Base-by-base conservation (phyloP, 1,140 invertebrate species). In the Lordiphosa collinella region DNA sequence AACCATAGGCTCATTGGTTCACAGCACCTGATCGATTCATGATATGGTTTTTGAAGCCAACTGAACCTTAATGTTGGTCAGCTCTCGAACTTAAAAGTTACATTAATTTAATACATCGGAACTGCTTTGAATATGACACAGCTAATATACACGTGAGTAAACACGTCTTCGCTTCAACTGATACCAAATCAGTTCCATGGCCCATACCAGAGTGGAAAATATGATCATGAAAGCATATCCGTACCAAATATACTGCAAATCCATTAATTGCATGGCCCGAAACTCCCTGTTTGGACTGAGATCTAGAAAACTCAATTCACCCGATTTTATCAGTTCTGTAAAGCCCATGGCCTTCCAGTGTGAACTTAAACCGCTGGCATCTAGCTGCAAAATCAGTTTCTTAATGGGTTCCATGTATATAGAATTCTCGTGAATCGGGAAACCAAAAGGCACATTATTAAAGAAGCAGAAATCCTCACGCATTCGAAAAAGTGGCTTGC, bases 241-340 rank as follows among this genome's bases (percentile, higher is more conserved):
- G 41, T 80, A 86, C 76, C 78, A 86, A 7, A 88, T 54, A 31
- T 86, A 86, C 29, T 76, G 47, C 31, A 88, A 25, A 38, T 88
- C 86, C 41, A 80, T 64, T 6, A 82, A 18, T 7, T 75, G 64
- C 86, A 88, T 88, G 12, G 80, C 56, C 0, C 56, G 57, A 11
- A 79, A 88, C 36, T 73, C 60, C 12, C 66, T 36, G 9, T 36
- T 58, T 5, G 55, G 48, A 49, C 76, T 84, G 0, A 79, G 47
- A 68, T 88, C 86, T 4, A 40, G 12, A 0, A 76, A 67, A 11
- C 43, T 16, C 37, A 88, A 44, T 29, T 75, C 67, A 0, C 82
- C 73, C 2, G 86, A 60, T 9, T 62, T 57, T 4, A 88, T 80
- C 5, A 68, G 29, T 9, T 88, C 86, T 2, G 59, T 34, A 6